Evolutionary conservation across 2,113 vertebrate species (phyloP).

Genomic region (Choloepus hoffmanni): DNA sequence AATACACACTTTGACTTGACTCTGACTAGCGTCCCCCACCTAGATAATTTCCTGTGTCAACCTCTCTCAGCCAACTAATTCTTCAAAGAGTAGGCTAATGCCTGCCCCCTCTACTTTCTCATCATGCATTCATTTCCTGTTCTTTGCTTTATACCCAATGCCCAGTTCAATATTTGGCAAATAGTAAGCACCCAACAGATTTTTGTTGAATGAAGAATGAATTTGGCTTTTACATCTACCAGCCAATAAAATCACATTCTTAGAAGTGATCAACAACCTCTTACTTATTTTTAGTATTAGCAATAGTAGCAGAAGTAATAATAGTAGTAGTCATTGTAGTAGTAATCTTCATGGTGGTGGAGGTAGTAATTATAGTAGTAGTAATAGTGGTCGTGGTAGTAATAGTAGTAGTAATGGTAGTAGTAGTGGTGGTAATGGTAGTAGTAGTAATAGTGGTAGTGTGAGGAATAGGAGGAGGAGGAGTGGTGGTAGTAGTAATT

Average conservation of each 20-base stretch:
- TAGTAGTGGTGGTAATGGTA: no score
- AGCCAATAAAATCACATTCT: slow-evolving; percentile 11
- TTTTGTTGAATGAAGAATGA: slow-evolving; percentile 46
- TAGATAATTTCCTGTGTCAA: not conserved
- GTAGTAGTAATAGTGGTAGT: no score
- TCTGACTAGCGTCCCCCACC: not conserved
- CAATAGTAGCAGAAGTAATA: not conserved
- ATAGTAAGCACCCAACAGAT: not conserved
- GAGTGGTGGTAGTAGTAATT: no score
- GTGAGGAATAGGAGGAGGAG: no score
- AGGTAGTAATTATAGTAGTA: no score
- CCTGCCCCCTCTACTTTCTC: not conserved
- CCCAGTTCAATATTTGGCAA: not conserved
- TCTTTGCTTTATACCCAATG: not conserved
- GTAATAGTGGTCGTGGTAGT: no score
- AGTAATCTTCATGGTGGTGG: accelerated
- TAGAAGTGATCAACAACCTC: not conserved
- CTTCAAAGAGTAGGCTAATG: not conserved
- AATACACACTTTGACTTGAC: not conserved
- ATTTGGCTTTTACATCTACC: not conserved
- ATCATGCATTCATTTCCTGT: not conserved
- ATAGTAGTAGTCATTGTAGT: not conserved
- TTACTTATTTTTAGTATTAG: not conserved
- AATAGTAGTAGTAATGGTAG: no score
- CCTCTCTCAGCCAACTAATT: not conserved